A percentile compares a stretch with the other conserved stretches of the same genome.
These are phyloP conservation scores for Dasysyrphus albostriatus DNA, from an alignment of 2,888 invertebrate species.

Conservation along the genomic window DNA sequence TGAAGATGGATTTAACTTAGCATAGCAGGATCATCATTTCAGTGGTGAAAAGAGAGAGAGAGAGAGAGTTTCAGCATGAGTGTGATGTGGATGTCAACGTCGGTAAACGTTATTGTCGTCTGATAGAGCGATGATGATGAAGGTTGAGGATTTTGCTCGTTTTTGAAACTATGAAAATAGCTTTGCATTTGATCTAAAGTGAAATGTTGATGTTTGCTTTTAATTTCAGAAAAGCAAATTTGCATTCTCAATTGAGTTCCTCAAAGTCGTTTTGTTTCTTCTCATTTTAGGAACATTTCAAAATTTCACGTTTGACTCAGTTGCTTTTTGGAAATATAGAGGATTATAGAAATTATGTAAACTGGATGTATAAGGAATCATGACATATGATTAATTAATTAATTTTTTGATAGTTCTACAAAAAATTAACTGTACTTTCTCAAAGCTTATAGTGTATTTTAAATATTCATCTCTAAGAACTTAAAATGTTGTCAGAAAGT, in stretches of 20 bases:
- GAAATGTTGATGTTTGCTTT: slow-evolving; percentile 73
- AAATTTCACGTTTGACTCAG: slow-evolving; percentile 28
- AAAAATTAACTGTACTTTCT: too few relatives aligned
- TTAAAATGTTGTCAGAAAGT: too few relatives aligned
- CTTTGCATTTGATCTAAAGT: slow-evolving; percentile 36
- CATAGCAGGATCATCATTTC: slow-evolving; percentile 68
- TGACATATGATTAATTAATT: too few relatives aligned
- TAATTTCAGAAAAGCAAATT: slow-evolving; percentile 73
- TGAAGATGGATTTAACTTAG: slow-evolving; percentile 61
- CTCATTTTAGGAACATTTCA: slow-evolving; percentile 44
- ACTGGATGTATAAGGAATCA: too few relatives aligned
- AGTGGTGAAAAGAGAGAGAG: slow-evolving; percentile 5
- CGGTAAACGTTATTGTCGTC: slow-evolving; percentile 59
- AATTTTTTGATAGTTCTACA: too few relatives aligned
- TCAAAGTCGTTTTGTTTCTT: slow-evolving; percentile 30
- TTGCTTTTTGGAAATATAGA: not conserved
- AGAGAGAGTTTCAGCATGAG: not conserved
- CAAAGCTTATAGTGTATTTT: too few relatives aligned
- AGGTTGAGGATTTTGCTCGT: slow-evolving; percentile 35
- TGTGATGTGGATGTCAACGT: slow-evolving; percentile 2
- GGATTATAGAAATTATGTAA: too few relatives aligned
- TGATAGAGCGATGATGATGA: slow-evolving; percentile 48
- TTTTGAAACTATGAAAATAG: slow-evolving; percentile 35
- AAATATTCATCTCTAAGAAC: too few relatives aligned
- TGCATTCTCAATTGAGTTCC: slow-evolving; percentile 50